Base-by-base conservation (phyloP, 2,888 invertebrate species). In the Bibio marci region DNA sequence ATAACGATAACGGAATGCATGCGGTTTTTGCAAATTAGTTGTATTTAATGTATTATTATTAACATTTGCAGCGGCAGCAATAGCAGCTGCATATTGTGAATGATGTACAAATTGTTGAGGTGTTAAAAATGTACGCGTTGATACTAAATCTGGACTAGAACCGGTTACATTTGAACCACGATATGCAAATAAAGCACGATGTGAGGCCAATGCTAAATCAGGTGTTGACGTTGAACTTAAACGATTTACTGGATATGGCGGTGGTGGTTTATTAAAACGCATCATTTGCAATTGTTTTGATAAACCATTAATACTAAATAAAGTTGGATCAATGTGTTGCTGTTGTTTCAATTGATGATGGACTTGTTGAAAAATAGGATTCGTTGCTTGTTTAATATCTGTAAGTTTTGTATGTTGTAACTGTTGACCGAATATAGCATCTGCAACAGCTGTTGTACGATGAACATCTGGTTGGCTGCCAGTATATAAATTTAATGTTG, bases 141-240 rank as follows among this genome's bases (percentile, higher is more conserved):
- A 81, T 2, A 83, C 80, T 44, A 82, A 58, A 56, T 82, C 81
- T 0, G 81, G 81, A 50, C 80, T 81, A 1, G 81, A 81, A 0
- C 81, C 81, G 1, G 77, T 76, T 1, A 78, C 77, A 43, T 77
- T 70, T 1, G 70, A 54, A 19, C 45, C 44, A 19, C 60, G 56
- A 47, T 56, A 60, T 3, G 59, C 60, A 27, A 59, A 45, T 25
- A 60, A 35, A 0, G 62, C 52, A 0, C 70, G 69, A 49, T 76
- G 77, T 40, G 76, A 73, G 2, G 78, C 76, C 2, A 74, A 74
- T 0, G 86, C 85, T 40, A 88, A 58, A 56, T 87, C 87, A 0
- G 87, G 86, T 1, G 86, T 86, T 1, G 83, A 85, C 49, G 80
- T 82, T 8, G 83, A 85, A 37, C 78, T 80, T n/a, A 78, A 63